Percentiles rank a stretch among this genome's conserved stretches.
These are phyloP conservation scores for Peromyscus polionotus DNA, from an alignment of 2,113 vertebrate genomes.

Conservation along the genomic window DNA sequence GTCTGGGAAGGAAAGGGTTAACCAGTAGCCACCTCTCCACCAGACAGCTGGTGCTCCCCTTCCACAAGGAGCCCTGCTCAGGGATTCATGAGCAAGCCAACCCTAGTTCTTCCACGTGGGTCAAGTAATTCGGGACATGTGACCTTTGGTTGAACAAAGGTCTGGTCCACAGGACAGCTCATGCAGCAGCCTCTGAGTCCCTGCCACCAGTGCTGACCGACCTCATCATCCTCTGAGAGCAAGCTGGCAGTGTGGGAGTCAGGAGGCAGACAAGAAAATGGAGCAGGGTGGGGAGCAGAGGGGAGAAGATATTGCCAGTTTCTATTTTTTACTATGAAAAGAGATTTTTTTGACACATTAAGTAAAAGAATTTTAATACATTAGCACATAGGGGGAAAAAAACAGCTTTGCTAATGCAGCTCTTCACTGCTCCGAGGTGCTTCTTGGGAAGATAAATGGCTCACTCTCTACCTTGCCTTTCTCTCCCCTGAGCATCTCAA, in stretches of 20 bases:
- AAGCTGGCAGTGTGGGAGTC: not conserved
- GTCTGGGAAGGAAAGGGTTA: not conserved
- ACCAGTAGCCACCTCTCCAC: not conserved
- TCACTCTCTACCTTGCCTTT: not conserved
- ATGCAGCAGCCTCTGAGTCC: not conserved
- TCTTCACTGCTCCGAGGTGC: not conserved
- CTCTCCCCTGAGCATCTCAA: slow-evolving; percentile 41
- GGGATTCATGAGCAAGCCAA: not conserved
- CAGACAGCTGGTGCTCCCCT: not conserved
- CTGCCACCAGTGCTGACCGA: not conserved
- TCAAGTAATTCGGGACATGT: not conserved
- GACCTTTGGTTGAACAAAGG: not conserved
- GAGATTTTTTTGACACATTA: slow-evolving; percentile 73
- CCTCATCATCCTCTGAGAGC: not conserved
- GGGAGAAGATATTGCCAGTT: slow-evolving; percentile 12
- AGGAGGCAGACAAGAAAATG: slow-evolving; percentile 48
- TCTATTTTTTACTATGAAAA: slow-evolving; percentile 79
- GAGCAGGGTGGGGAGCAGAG: not conserved
- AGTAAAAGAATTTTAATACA: slow-evolving; percentile 70
- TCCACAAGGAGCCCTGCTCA: not conserved
- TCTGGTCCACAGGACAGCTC: not conserved
- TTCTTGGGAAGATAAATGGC: slow-evolving; percentile 29
- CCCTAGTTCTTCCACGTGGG: not conserved
- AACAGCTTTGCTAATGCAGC: not conserved
- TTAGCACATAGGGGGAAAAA: not conserved